Conservation (phyloP, 2,797 vertebrate species). For the Helarctos malayanus region DNA sequence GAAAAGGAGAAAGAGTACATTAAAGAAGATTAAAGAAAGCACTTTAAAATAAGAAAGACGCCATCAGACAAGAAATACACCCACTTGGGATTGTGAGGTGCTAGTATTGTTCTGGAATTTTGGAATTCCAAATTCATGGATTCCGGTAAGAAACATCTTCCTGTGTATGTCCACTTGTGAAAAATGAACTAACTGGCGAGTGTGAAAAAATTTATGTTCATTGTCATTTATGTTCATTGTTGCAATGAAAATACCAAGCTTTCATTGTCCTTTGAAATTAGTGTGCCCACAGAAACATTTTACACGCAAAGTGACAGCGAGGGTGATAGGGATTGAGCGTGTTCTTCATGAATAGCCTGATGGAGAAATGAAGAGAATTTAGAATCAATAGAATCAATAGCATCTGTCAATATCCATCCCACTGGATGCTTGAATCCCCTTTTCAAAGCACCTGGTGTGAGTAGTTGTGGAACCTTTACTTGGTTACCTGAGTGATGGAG, state of each 20-base stretch:
- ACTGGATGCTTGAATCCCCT: not conserved
- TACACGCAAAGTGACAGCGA: not conserved
- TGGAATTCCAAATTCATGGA: not conserved
- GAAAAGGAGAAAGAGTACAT: not conserved
- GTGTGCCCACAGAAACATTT: not conserved
- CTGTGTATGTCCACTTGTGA: not conserved
- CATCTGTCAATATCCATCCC: not conserved
- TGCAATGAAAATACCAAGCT: not conserved
- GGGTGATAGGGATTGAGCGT: not conserved
- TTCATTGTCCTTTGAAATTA: slow-evolving; percentile 19
- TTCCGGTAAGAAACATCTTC: not conserved
- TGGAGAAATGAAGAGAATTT: slow-evolving; percentile 28
- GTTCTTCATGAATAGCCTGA: not conserved
- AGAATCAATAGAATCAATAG: not conserved
- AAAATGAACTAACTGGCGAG: not conserved
- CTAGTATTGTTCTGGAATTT: not conserved
- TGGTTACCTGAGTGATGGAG: not conserved
- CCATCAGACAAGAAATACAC: not conserved
- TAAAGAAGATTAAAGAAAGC: slow-evolving; percentile 30
- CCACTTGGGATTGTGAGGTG: not conserved
- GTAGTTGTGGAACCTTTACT: not conserved
- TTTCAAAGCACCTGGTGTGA: not conserved
- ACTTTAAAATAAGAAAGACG: not conserved
- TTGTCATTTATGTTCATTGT: not conserved
- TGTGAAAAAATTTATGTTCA: not conserved